These are phyloP conservation scores for Mohoua ochrocephala DNA, from an alignment of 2,113 vertebrate species.

Conservation along the genomic window DNA sequence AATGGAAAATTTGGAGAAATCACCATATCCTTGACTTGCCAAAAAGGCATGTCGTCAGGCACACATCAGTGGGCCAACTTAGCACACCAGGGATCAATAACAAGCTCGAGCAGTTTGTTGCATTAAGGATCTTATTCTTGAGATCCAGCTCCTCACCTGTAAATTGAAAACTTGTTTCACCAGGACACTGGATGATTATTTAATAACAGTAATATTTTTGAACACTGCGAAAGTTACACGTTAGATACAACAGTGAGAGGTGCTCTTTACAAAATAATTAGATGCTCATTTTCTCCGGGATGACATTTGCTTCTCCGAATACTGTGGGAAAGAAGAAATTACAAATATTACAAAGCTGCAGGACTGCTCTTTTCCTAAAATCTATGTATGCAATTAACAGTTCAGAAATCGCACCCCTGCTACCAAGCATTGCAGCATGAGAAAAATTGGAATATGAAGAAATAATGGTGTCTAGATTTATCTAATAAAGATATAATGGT, in stretches of 20 bases:
- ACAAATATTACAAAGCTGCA: neutral
- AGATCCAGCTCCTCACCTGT: neutral
- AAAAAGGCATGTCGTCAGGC: neutral
- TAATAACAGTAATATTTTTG: neutral
- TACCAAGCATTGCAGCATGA: neutral
- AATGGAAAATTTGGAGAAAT: neutral
- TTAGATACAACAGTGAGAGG: neutral
- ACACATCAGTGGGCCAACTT: neutral
- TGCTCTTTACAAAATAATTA: neutral
- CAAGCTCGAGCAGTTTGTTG: neutral
- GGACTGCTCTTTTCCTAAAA: neutral
- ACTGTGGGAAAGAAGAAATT: neutral
- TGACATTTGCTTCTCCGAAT: neutral
- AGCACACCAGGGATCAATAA: neutral
- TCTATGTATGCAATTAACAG: neutral
- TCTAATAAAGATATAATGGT: too few relatives aligned
- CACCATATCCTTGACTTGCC: neutral
- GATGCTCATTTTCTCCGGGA: neutral
- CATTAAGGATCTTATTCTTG: neutral
- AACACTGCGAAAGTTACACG: neutral
- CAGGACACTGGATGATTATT: neutral
- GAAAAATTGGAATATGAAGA: neutral
- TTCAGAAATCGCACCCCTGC: neutral
- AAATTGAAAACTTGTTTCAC: neutral
- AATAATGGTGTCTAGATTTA: neutral